Conservation (phyloP, 2,888 invertebrate genomes). For the Scrobipalpa costella region DNA sequence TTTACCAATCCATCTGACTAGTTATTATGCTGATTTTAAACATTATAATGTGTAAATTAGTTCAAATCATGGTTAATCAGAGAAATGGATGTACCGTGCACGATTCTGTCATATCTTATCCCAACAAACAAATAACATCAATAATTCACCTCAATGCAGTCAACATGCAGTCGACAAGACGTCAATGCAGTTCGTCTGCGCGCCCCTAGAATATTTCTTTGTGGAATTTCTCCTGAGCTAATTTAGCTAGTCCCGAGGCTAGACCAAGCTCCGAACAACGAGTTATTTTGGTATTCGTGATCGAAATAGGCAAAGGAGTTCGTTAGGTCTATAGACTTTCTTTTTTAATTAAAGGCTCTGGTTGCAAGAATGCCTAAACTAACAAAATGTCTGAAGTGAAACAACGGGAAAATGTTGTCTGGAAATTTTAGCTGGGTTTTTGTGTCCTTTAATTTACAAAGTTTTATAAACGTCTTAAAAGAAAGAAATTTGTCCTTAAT, state of each 20-base stretch:
- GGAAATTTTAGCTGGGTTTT: too few species aligned
- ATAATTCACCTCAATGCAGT: background rate
- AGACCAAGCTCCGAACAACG: background rate
- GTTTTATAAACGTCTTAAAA: too few species aligned
- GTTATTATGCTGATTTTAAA: too few species aligned
- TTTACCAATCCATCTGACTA: too few species aligned
- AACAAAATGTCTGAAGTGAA: background rate
- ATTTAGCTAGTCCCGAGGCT: slow-evolving; percentile 3
- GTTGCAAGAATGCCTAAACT: background rate
- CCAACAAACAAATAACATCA: too few species aligned
- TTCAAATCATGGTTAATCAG: too few species aligned
- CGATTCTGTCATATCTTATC: too few species aligned
- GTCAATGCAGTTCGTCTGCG: background rate
- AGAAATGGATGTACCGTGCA: too few species aligned
- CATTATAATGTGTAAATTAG: too few species aligned
- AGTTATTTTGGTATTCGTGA: slow-evolving; percentile 6
- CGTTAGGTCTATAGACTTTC: background rate
- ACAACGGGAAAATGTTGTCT: too few species aligned
- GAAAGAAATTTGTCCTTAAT: too few species aligned
- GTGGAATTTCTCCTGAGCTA: background rate
- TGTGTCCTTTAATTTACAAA: too few species aligned
- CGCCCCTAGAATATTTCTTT: background rate
- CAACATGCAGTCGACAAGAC: background rate
- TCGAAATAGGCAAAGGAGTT: slow-evolving; percentile 7
- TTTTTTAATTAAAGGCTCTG: background rate